Evolutionary conservation across 2,888 invertebrate species (phyloP).

Genomic region (Brenthis ino): DNA sequence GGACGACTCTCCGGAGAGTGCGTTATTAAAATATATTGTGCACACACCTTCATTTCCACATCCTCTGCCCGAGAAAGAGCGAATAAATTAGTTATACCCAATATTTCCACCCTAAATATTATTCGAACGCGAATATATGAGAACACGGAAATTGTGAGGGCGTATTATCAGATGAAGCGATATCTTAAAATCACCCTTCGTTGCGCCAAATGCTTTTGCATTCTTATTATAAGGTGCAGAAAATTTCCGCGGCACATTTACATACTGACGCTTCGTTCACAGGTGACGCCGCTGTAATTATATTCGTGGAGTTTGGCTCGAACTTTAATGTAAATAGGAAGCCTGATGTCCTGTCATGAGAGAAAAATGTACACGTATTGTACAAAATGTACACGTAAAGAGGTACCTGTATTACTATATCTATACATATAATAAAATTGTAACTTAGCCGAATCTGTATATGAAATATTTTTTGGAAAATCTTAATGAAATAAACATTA

Average conservation of each 20-base stretch:
- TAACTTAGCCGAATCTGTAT: no score
- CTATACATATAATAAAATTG: no score
- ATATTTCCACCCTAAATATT: conserved; percentile 78
- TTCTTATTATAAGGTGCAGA: conserved; percentile 77
- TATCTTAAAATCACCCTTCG: conserved; percentile 60
- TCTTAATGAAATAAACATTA: no score
- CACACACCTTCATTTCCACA: conserved; percentile 65
- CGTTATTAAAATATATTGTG: conserved; percentile 80
- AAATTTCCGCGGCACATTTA: conserved; percentile 70
- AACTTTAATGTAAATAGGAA: conserved; percentile 67
- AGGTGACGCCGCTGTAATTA: conserved; percentile 78
- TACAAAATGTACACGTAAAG: neutral
- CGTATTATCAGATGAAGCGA: conserved; percentile 72
- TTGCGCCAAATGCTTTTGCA: conserved; percentile 52
- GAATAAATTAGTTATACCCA: conserved; percentile 77
- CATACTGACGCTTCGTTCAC: conserved; percentile 69
- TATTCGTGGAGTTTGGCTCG: conserved; percentile 68
- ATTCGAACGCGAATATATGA: conserved; percentile 69
- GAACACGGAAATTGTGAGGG: conserved; percentile 74
- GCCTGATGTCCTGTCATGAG: neutral
- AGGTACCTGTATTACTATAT: no score
- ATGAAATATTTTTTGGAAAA: no score
- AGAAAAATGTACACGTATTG: neutral
- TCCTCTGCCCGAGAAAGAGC: conserved; percentile 55
- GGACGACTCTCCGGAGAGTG: conserved; percentile 69